Percentiles rank a stretch among this genome's conserved stretches.
Conservation (phyloP, 2,888 invertebrate species). For the Hydriomena furcata region DNA sequence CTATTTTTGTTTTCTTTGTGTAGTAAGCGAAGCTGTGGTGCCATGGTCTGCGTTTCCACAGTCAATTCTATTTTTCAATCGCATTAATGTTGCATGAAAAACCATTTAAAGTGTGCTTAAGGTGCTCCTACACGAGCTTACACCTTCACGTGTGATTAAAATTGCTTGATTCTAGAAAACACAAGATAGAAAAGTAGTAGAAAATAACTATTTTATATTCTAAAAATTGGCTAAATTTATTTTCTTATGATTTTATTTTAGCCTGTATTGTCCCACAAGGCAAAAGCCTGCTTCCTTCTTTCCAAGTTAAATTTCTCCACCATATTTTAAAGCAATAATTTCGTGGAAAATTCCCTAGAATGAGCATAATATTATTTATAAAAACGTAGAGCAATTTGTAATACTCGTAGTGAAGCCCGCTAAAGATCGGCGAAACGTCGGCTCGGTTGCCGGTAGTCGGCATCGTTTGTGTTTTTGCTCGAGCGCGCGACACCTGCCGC, state of each 20-base stretch:
- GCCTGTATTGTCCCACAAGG: too few relatives aligned
- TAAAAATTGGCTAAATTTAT: too few relatives aligned
- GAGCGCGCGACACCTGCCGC: conserved; percentile 56
- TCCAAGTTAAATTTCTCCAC: too few relatives aligned
- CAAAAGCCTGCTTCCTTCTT: too few relatives aligned
- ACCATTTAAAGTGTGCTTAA: conserved; percentile 24
- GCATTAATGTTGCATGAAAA: conserved; percentile 13
- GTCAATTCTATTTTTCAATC: conserved; percentile 10
- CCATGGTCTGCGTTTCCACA: neutral
- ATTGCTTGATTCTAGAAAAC: too few relatives aligned
- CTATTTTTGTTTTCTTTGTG: conserved; percentile 16
- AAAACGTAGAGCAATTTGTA: conserved; percentile 33
- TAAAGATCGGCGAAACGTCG: conserved; percentile 15
- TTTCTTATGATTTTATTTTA: too few relatives aligned
- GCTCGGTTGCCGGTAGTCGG: conserved; percentile 11
- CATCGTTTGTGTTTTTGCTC: conserved; percentile 38
- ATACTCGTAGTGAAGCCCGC: conserved; percentile 21
- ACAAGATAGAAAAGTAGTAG: too few relatives aligned
- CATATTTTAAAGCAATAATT: too few relatives aligned
- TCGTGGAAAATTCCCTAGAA: too few relatives aligned
- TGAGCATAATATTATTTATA: conserved; percentile 3
- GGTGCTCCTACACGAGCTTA: too few relatives aligned
- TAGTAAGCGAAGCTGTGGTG: neutral
- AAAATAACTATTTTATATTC: too few relatives aligned
- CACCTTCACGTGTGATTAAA: too few relatives aligned